phyloP scores from a whole-genome alignment of 2,797 vertebrate species.

The Selene dorsalis region DNA sequence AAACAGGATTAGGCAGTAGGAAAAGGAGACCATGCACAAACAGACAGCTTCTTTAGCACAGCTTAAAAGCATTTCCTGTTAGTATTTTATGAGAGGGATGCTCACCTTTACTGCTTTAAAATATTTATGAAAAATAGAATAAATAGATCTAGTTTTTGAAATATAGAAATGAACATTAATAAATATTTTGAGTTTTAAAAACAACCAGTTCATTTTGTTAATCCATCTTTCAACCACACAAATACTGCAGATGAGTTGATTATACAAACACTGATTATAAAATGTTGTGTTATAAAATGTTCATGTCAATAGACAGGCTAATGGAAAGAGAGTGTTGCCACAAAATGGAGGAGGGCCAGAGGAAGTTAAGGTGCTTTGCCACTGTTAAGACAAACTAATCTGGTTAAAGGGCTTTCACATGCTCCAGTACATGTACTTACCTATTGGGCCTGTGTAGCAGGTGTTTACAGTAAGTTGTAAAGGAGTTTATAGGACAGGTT shows the following conservation, averaged over 20 bases:
- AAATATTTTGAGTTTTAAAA: not conserved
- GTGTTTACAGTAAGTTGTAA: constrained; percentile 42
- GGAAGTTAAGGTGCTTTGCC: constrained; percentile 67
- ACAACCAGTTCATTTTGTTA: no score
- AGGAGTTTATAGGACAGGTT: constrained; percentile 1
- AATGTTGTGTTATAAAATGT: constrained; percentile 5
- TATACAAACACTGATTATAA: not conserved
- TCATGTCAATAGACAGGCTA: constrained; percentile 10
- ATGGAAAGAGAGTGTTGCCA: constrained; percentile 43
- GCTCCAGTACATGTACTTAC: constrained; percentile 54
- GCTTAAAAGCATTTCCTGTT: not conserved
- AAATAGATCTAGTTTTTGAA: not conserved
- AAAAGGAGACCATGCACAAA: not conserved
- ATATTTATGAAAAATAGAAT: not conserved
- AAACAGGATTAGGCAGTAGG: constrained; percentile 63
- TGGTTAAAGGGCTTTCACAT: constrained; percentile 71
- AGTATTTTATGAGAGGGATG: not conserved
- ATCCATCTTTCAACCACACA: not conserved
- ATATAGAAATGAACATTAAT: not conserved
- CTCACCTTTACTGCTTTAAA: not conserved
- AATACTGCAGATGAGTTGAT: not conserved
- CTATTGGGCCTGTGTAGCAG: constrained; percentile 49
- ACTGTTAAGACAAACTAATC: constrained; percentile 81
- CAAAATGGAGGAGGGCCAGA: constrained; percentile 45
- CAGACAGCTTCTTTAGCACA: not conserved